phyloP scores from a whole-genome alignment of 1,140 invertebrate genomes.

The Charaxes varanes region DNA sequence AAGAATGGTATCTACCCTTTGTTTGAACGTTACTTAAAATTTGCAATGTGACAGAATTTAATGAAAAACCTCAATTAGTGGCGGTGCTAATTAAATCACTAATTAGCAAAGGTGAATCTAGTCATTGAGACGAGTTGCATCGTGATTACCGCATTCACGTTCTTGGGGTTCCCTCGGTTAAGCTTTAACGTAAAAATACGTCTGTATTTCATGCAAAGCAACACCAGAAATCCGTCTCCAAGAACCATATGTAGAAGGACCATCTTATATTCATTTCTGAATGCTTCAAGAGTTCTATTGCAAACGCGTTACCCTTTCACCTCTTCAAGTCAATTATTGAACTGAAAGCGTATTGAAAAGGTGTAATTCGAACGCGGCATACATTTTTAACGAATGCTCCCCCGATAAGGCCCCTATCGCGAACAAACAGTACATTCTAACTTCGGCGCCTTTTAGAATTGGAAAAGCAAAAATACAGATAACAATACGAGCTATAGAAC shows the following conservation, averaged over 20 bases:
- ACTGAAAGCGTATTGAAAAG: constrained; percentile 3
- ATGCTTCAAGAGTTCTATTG: too few species aligned
- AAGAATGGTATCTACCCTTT: background rate
- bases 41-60: too few species aligned
- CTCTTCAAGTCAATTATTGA: constrained; percentile 6
- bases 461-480: constrained; percentile 7
- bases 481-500: constrained; percentile 1
- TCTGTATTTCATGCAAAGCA: too few species aligned
- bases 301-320: background rate
- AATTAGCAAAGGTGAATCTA: constrained; percentile 9
- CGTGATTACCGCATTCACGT: background rate
- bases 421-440: constrained; percentile 2
- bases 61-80: background rate
- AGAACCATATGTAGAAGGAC: too few species aligned
- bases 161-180: too few species aligned
- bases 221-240: too few species aligned
- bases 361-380: constrained; percentile 2
- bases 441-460: constrained; percentile 4
- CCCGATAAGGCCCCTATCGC: constrained; percentile 9
- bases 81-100: constrained; percentile 11
- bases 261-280: too few species aligned
- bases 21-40: too few species aligned
- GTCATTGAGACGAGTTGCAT: constrained; percentile 3
- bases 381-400: constrained; percentile 8
- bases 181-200: too few species aligned